Evolutionary conservation across 1,140 invertebrate genomes (phyloP).

Genomic region (Drosophila prosaltans): DNA sequence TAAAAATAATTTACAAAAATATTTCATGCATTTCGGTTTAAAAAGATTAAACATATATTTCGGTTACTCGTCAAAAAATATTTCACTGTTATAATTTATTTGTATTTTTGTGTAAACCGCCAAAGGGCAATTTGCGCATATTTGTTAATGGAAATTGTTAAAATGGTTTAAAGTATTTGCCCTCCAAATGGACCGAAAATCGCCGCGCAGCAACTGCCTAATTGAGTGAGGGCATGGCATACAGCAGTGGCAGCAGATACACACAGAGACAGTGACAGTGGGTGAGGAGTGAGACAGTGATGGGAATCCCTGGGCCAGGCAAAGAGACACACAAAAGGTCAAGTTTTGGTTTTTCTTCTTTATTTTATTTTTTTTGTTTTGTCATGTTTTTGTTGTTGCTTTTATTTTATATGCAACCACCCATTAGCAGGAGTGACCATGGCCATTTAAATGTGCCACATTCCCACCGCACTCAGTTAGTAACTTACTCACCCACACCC

Average conservation of each 20-base stretch:
- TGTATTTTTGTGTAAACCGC: conserved; percentile 63
- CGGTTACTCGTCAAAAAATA: conserved; percentile 69
- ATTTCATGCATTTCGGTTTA: conserved; percentile 78
- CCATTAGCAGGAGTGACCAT: neutral
- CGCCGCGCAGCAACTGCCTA: conserved; percentile 44
- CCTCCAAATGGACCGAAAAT: conserved; percentile 54
- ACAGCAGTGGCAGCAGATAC: neutral
- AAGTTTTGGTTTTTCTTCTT: conserved; percentile 31
- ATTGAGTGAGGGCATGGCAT: conserved; percentile 59
- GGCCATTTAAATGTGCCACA: conserved; percentile 47
- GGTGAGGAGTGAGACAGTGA: neutral
- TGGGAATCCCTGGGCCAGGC: neutral
- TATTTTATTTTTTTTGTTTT: conserved; percentile 1
- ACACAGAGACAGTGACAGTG: neutral
- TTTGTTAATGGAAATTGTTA: conserved; percentile 82
- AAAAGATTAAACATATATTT: conserved; percentile 60
- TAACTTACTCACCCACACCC: neutral
- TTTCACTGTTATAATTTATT: conserved; percentile 63
- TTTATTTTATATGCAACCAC: conserved; percentile 43
- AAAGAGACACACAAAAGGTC: conserved; percentile 63
- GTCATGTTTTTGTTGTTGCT: conserved; percentile 9
- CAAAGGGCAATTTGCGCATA: conserved; percentile 79
- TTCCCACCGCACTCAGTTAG: conserved; percentile 32
- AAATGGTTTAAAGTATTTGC: conserved; percentile 76
- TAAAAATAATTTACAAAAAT: conserved; percentile 81